Conservation (phyloP, 2,797 vertebrate genomes). For the Rallus crepitans region DNA sequence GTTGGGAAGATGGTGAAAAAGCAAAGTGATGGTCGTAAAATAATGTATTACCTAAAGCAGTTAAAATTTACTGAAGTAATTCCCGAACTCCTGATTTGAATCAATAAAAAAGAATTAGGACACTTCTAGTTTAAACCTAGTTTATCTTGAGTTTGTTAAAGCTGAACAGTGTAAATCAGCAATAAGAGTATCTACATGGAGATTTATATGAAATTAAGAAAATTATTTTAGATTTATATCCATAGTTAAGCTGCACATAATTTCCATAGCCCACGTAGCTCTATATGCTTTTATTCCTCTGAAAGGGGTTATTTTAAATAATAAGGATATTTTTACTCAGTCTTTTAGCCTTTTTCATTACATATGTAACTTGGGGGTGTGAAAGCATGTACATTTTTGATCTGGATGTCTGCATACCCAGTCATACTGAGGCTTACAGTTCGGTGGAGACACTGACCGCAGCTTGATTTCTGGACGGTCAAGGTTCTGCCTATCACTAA, state of each 20-base stretch:
- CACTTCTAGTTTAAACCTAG: not conserved
- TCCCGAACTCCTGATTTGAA: not conserved
- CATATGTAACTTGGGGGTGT: not conserved
- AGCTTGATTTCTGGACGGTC: rapidly evolving
- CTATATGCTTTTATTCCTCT: not conserved
- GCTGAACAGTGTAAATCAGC: not conserved
- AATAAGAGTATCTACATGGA: not conserved
- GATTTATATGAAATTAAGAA: not conserved
- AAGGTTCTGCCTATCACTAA: not conserved
- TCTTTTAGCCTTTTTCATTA: not conserved
- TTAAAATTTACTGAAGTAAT: not conserved
- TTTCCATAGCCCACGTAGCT: not conserved
- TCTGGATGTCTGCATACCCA: not conserved
- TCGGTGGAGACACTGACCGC: not conserved
- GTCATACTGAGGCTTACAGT: rapidly evolving
- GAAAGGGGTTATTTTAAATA: not conserved
- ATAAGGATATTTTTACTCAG: not conserved
- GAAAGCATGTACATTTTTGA: not conserved
- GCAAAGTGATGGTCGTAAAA: not conserved
- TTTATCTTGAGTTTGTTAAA: not conserved
- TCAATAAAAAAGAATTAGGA: not conserved
- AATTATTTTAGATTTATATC: not conserved
- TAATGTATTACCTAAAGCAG: not conserved
- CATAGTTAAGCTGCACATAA: not conserved
- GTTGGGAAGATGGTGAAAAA: not conserved